Conservation (phyloP, 2,113 vertebrate species). For the Cyprichromis sp. region DNA sequence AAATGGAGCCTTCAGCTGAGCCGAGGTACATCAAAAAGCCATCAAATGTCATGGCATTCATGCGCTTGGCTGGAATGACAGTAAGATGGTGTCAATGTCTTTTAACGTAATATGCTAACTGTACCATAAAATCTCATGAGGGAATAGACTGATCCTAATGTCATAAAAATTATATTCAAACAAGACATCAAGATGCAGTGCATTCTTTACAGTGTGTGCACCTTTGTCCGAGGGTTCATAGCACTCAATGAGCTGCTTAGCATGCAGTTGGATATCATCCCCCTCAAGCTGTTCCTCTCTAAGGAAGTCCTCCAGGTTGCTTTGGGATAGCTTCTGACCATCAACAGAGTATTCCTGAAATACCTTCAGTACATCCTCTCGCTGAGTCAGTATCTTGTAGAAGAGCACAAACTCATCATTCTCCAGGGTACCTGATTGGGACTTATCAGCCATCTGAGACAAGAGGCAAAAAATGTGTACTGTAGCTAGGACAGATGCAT, state of each 20-base stretch:
- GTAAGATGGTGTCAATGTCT: neutral
- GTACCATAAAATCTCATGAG: neutral
- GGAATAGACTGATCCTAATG: neutral
- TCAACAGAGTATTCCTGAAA: conserved; percentile 83
- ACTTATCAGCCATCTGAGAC: conserved; percentile 84
- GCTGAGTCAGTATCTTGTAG: conserved; percentile 88
- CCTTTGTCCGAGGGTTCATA: conserved; percentile 88
- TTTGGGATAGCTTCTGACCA: conserved; percentile 80
- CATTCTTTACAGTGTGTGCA: neutral
- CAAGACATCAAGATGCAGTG: neutral
- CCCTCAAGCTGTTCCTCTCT: conserved; percentile 79
- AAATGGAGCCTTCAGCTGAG: conserved; percentile 86
- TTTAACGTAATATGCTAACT: neutral
- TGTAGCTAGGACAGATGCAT: neutral
- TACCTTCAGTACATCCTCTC: conserved; percentile 79
- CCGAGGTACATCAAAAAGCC: conserved; percentile 89
- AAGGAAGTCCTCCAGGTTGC: conserved; percentile 86
- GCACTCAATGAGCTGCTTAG: conserved; percentile 77
- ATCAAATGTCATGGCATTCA: conserved; percentile 81
- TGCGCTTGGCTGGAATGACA: conserved; percentile 73
- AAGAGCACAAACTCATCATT: conserved; percentile 91
- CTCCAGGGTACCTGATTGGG: conserved; percentile 80
- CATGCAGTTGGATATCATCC: conserved; percentile 59
- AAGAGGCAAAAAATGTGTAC: neutral
- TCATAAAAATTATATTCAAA: neutral